Base-by-base conservation (phyloP, 2,113 vertebrate species). In the Ptilonorhynchus violaceus region DNA sequence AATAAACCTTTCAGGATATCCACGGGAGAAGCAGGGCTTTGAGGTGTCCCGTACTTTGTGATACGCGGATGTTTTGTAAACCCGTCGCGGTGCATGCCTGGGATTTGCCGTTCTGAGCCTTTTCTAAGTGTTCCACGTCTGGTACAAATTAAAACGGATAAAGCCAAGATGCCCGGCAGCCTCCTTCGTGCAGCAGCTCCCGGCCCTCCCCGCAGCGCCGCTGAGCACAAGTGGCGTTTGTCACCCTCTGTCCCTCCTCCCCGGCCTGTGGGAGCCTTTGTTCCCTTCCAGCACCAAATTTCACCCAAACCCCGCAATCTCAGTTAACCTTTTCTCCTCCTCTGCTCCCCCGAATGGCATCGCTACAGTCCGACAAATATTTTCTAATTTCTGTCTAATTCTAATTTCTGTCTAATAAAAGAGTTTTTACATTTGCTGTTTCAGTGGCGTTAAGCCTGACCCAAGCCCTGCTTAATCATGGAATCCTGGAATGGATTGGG, bases 111-210 rank as follows among this genome's bases (percentile, higher is more conserved):
- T 95, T 92, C 95, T 30, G 59, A 79, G 63, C 83, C 67, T 98
- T 95, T 97, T 97, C 80, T 79, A 94, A 96, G 59, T 97, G 97
- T 98, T 97, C 89, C 15, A 37, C 85, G 88, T 96, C 93, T 89
- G 91, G 83, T 96, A 92, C 93, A 62, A 90, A 98, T 97, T 98
- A 98, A 98, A 98, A 28, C 4, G 4, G 56, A 66, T 91, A 7
- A 85, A 95, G 80, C 77, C 89, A 37, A 92, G 95, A 16, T 20
- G 42, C 49, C 73, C 70, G 0, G 76, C 62, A 79, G 64, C 69
- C 58, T 89, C 92, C 84, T 91, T 85, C 10, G 0, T 68, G 49
- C 25, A 11, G 14, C 59, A 39, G 72, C 85, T 47, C 63, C 27
- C 13, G 6, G 17, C 31, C 13, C 1, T 19, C 44, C 50, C 74